These are phyloP conservation scores for Liolophura sinensis DNA, from an alignment of 1,140 invertebrate species.

Conservation along the genomic window DNA sequence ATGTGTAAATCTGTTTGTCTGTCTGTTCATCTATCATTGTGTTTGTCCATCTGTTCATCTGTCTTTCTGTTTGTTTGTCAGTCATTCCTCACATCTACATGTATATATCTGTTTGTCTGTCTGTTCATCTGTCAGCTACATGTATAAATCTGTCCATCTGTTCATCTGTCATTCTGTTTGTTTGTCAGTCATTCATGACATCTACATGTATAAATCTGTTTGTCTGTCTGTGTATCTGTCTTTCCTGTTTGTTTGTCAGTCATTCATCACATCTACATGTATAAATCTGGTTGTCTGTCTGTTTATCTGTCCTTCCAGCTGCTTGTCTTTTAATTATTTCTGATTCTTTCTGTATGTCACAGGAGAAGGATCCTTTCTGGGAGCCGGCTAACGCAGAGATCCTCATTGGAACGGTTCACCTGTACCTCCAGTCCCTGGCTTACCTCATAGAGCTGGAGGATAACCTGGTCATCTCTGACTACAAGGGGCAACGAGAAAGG, in stretches of 20 bases:
- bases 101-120: background rate
- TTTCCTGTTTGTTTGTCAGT: too few species aligned
- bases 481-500: slow-evolving; percentile 61
- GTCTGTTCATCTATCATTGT: too few species aligned
- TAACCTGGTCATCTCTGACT: slow-evolving; percentile 63
- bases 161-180: too few species aligned
- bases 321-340: too few species aligned
- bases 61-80: background rate
- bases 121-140: background rate
- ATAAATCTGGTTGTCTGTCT: too few species aligned
- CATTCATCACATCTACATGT: too few species aligned
- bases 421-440: slow-evolving; percentile 65
- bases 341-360: slow-evolving; percentile 15
- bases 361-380: slow-evolving; percentile 69
- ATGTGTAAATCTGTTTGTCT: too few species aligned
- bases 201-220: too few species aligned
- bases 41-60: background rate
- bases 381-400: slow-evolving; percentile 64
- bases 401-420: slow-evolving; percentile 63
- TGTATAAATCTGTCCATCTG: background rate
- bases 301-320: too few species aligned
- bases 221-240: too few species aligned
- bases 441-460: slow-evolving; percentile 66
- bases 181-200: too few species aligned
- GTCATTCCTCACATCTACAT: too few species aligned